Evolutionary conservation across 2,797 vertebrate genomes (phyloP).

Genomic region (Triplophysa bombifrons): DNA sequence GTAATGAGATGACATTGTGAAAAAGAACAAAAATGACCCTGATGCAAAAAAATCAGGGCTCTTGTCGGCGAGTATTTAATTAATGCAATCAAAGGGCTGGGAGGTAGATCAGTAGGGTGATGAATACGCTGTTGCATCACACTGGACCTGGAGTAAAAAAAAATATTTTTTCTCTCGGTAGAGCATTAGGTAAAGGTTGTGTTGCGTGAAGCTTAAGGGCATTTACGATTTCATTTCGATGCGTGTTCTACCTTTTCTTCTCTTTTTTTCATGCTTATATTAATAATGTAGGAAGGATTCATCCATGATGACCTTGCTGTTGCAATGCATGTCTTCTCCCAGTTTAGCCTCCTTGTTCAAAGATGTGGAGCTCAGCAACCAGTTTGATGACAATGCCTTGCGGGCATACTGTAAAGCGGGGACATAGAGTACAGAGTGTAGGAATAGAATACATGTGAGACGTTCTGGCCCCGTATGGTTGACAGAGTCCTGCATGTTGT

Average conservation of each 20-base stretch:
- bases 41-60: conserved; percentile 50
- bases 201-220: conserved; percentile 58
- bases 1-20: conserved; percentile 63
- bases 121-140: conserved; percentile 56
- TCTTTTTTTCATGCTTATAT: conserved; percentile 40
- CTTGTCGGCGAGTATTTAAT: conserved; percentile 55
- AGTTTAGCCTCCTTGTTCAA: conserved; percentile 46
- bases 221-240: conserved; percentile 58
- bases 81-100: conserved; percentile 57
- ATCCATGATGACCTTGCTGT: conserved; percentile 57
- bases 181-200: conserved; percentile 51
- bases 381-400: conserved; percentile 43
- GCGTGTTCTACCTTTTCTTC: conserved; percentile 32
- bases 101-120: conserved; percentile 59
- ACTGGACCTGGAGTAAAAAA: conserved; percentile 35
- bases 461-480: not conserved
- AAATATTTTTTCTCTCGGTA: not conserved
- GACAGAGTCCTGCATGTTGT: not conserved
- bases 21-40: conserved; percentile 60
- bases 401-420: conserved; percentile 22
- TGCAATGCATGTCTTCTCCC: conserved; percentile 50
- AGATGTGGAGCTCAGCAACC: conserved; percentile 37
- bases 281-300: conserved; percentile 59
- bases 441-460: conserved; percentile 30
- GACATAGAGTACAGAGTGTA: not conserved